Evolutionary conservation across 1,140 invertebrate species (phyloP), one percentile per base, ranked within the genome.

Genomic region (Drosophila miranda): DNA sequence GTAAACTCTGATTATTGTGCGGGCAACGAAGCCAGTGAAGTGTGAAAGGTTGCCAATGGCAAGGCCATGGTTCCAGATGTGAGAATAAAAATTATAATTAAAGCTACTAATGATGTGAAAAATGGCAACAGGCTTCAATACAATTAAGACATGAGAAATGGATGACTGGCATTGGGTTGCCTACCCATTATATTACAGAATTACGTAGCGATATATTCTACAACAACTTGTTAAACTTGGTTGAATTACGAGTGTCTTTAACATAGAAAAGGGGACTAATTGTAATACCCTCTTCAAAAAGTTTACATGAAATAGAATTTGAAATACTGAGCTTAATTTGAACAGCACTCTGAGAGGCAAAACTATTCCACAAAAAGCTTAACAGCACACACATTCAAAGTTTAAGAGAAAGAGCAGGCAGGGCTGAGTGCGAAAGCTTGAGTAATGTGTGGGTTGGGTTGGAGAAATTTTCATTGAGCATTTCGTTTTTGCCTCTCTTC

Each of bases 341-440:
- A 26, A 26, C 4, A 5, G 23, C 23, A 26, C 23, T 5, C 23
- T 26, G 34, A 13, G 34, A 38, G 34, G 34, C 34, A 38, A 38
- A 11, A 38, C 34, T 38, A 38, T 38, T 11, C 34, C 9, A 38
- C 34, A 13, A 7, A 38, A 19, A 48, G 19, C 44, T 50, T 62
- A 66, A 61, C 61, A 78, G 75, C 8, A 42, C 11, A 41, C 19
- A 41, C 19, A 13, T 0, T 11, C 1, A 8, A 16, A 43, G 21
- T 42, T 43, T 51, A 76, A 74, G 42, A 9, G 30, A 28, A 8
- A 54, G 54, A 23, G 55, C 23, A 26, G 6, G 6, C 23, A 51
- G 11, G 19, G 64, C 53, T 46, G 13, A 43, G 26, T n/a, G 19
- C 16, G 55, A 81, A 80, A 76, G 82, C 77, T 81, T 48, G 9